Base-by-base conservation (phyloP, 2,888 invertebrate species). In the Drosophila villosipedis region DNA sequence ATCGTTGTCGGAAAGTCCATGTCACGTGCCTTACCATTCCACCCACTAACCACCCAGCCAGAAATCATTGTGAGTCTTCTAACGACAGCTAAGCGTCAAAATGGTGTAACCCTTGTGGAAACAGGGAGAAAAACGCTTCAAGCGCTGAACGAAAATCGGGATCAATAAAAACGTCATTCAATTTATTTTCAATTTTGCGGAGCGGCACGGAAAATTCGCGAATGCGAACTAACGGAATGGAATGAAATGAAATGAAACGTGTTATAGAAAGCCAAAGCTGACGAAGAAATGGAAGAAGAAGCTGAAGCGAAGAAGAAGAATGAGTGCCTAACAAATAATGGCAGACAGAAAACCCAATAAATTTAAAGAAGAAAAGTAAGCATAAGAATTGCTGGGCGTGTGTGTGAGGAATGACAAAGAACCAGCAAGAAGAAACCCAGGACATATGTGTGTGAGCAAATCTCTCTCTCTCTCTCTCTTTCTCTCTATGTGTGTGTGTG, bases 121-220 rank as follows among this genome's bases (percentile, higher is more conserved):
- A 61, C 52, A 35, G 4, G 12, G 39, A 41, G 68, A 69, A 71
- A 67, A 74, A 30, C 67, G 61, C 66, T 70, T 73, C 62, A 67
- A 79, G 73, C 73, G 65, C 66, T 71, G 55, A 74, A 65, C 74
- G 72, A 90, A 91, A 89, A 88, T 90, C 87, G 85, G 78, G 89
- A 85, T 91, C 87, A 91, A 88, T 88, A 88, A 88, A 88, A 88
- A 90, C 83, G 87, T 88, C 87, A 90, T 88, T 88, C 87, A 88
- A 88, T 88, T 88, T 90, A 91, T 88, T 91, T 90, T 88, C 91
- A 80, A 88, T 91, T 87, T 91, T 87, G 74, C 58, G 80, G 67
- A 84, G 73, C 72, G 59, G 62, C 63, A 64, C 53, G 76, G 65
- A 53, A 25, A 25, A 28, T 2, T 22, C 25, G 47, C 9, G 9